phyloP scores from a whole-genome alignment of 1,140 invertebrate species.

The Lucilia cuprina region DNA sequence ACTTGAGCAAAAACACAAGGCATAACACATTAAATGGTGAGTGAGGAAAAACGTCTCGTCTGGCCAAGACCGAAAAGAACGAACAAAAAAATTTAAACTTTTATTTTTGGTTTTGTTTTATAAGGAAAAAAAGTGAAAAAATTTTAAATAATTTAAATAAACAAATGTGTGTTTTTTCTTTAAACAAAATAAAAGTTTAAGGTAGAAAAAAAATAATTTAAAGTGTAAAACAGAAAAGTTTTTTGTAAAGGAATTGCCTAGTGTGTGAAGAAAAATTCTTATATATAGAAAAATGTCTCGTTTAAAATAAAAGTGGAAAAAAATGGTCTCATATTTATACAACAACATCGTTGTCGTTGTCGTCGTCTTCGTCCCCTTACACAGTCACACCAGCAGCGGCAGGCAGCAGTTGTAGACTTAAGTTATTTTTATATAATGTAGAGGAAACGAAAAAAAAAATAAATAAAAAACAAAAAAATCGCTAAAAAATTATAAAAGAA shows the following conservation, averaged over 20 bases:
- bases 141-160: too few species aligned
- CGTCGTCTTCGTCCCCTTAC: too few species aligned
- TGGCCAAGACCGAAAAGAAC: background rate
- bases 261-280: too few species aligned
- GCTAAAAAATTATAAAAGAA: background rate
- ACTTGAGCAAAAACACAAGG: slow-evolving; percentile 7
- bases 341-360: background rate
- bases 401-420: too few species aligned
- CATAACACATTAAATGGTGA: slow-evolving; percentile 32
- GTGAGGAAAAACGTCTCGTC: slow-evolving; percentile 32
- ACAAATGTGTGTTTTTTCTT: too few species aligned
- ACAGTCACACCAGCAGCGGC: too few species aligned
- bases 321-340: too few species aligned
- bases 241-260: background rate
- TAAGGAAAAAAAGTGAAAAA: background rate
- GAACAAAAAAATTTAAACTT: background rate
- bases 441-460: background rate
- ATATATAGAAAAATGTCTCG: too few species aligned
- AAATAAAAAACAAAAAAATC: background rate
- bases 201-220: too few species aligned
- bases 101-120: background rate
- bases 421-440: slow-evolving; percentile 29
- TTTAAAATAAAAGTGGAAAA: background rate
- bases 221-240: background rate
- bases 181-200: too few species aligned